Conservation (phyloP, 1,140 invertebrate genomes). For the Conus ventricosus region DNA sequence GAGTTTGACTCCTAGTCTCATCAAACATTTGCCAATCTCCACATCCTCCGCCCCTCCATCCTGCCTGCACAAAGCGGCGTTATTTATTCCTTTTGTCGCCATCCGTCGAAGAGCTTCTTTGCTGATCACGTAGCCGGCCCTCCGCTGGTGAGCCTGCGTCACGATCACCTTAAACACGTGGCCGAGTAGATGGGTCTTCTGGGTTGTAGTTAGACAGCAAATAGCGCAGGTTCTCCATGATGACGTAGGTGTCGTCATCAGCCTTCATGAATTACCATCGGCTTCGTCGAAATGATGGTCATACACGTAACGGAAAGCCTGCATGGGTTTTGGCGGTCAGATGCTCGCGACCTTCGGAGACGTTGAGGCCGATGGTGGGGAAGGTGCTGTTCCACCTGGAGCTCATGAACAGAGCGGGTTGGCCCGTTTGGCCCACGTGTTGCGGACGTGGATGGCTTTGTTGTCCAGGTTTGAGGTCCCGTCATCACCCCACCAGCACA, state of each 20-base stretch:
- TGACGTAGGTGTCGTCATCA: slow-evolving; percentile 85
- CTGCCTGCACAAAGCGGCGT: slow-evolving; percentile 78
- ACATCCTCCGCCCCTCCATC: slow-evolving; percentile 93
- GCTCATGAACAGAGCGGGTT: slow-evolving; percentile 79
- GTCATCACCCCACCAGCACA: slow-evolving; percentile 96
- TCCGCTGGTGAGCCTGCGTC: slow-evolving; percentile 70
- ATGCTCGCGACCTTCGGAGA: slow-evolving; percentile 69
- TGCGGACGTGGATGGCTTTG: slow-evolving; percentile 93
- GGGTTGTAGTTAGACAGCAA: slow-evolving; percentile 54
- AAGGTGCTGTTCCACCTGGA: slow-evolving; percentile 59
- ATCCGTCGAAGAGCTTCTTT: slow-evolving; percentile 62
- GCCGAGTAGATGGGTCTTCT: slow-evolving; percentile 69
- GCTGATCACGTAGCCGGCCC: slow-evolving; percentile 89
- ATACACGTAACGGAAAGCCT: slow-evolving; percentile 85
- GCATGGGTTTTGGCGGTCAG: slow-evolving; percentile 59
- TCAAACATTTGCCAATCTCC: slow-evolving; percentile 94
- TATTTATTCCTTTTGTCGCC: slow-evolving; percentile 73
- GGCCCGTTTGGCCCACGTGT: slow-evolving; percentile 96
- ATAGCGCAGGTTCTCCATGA: slow-evolving; percentile 75
- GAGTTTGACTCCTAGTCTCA: slow-evolving; percentile 89
- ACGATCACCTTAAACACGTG: slow-evolving; percentile 71
- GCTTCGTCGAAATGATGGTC: slow-evolving; percentile 70
- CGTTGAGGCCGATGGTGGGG: slow-evolving; percentile 61
- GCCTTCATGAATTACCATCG: slow-evolving; percentile 71
- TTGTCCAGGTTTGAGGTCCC: slow-evolving; percentile 88